Percentiles rank a stretch among this genome's conserved stretches.
Evolutionary conservation across 2,888 invertebrate genomes (phyloP).

Genomic region (Netelia melanura): DNA sequence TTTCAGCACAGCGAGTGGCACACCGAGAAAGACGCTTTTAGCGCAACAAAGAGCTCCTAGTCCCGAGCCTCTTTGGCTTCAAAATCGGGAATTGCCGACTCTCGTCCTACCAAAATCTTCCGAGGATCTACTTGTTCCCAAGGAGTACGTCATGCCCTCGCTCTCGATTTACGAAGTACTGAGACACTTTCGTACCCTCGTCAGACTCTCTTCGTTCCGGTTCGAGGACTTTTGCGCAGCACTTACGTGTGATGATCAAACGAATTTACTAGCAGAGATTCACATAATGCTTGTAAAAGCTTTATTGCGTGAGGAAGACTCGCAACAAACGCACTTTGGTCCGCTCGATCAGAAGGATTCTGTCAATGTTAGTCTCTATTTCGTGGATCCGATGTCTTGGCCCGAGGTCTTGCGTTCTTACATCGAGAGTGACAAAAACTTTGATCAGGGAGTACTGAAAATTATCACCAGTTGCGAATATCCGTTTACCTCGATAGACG

Average conservation of each 20-base stretch:
- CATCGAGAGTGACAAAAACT: slow-evolving; percentile 95
- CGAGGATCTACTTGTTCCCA: slow-evolving; percentile 94
- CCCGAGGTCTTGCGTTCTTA: slow-evolving; percentile 96
- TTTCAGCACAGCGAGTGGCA: slow-evolving; percentile 92
- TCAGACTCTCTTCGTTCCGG: slow-evolving; percentile 96
- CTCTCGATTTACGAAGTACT: slow-evolving; percentile 97
- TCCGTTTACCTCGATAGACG: slow-evolving; percentile 93
- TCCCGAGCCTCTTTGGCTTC: slow-evolving; percentile 95
- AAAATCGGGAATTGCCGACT: slow-evolving; percentile 91
- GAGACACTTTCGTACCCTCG: slow-evolving; percentile 95
- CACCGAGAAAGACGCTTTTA: slow-evolving; percentile 87
- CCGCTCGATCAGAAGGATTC: slow-evolving; percentile 99
- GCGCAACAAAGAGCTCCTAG: slow-evolving; percentile 89
- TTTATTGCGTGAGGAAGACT: slow-evolving; percentile 96
- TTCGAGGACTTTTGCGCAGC: slow-evolving; percentile 99
- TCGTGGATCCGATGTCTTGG: slow-evolving; percentile 98
- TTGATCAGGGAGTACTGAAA: slow-evolving; percentile 90
- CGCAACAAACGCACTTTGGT: slow-evolving; percentile 97
- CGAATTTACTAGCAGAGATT: slow-evolving; percentile 95
- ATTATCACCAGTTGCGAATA: slow-evolving; percentile 92
- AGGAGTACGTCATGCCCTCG: slow-evolving; percentile 90
- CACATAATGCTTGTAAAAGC: slow-evolving; percentile 97
- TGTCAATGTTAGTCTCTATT: slow-evolving; percentile 96
- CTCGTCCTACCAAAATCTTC: slow-evolving; percentile 94
- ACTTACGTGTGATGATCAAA: slow-evolving; percentile 96